These are phyloP conservation scores for Hippolais icterina DNA, from an alignment of 2,113 vertebrate genomes.

Conservation along the genomic window DNA sequence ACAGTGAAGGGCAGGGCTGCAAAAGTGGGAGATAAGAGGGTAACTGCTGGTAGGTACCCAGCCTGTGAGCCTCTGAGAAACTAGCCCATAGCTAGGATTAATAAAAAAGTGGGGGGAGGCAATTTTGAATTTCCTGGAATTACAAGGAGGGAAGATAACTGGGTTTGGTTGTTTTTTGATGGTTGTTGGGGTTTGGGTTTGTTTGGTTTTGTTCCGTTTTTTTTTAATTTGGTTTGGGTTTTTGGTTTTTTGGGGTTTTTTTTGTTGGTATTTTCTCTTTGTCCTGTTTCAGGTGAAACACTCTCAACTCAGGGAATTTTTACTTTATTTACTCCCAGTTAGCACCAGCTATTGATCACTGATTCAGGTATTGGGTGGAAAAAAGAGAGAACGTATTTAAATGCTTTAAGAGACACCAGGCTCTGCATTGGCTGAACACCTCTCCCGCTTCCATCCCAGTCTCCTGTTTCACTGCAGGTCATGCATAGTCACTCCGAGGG, in stretches of 20 bases:
- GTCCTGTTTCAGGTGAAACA: neutral
- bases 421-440: neutral
- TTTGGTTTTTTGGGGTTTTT: too few species aligned
- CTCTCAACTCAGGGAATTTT: neutral
- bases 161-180: neutral
- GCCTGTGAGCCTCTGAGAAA: neutral
- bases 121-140: neutral
- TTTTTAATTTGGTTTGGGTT: too few species aligned
- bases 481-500: too few species aligned
- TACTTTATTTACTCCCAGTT: neutral
- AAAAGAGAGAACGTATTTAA: neutral
- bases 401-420: neutral
- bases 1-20: neutral
- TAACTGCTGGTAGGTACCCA: neutral
- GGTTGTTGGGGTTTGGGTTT: neutral
- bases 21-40: neutral
- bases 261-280: neutral
- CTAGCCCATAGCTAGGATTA: neutral
- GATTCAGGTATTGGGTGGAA: neutral
- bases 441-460: neutral
- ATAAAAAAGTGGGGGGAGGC: fast-evolving
- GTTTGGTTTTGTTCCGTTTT: too few species aligned
- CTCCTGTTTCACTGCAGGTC: neutral
- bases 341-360: neutral
- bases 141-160: neutral